Evolutionary conservation across 2,888 invertebrate genomes (phyloP), one percentile per base, ranked within the genome.

Genomic region (Tromatobia lineatoria): DNA sequence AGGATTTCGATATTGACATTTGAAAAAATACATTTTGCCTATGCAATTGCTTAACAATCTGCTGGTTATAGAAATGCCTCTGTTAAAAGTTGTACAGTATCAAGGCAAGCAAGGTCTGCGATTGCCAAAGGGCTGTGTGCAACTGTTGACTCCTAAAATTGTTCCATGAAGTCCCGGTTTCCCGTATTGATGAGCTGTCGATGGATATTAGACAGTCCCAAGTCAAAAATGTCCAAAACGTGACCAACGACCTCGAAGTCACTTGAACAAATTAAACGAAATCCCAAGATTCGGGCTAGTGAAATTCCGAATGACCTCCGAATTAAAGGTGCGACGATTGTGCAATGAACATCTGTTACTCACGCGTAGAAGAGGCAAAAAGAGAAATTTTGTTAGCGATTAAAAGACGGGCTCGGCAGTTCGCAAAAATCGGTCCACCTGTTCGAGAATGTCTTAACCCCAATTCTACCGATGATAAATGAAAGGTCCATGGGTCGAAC

Each of bases 391-490:
- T 20, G 23, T 38, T 38, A 18, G 38, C 64, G 38, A 64, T 34
- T 20, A 20, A 64, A 20, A 64, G 18, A 64, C 18, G 38, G 18
- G 64, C 15, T 38, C 38, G 38, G 18, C 13, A 42, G 64, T 20
- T 64, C 38, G 18, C n/a, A 64, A 42, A 64, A 34, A 18, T 38
- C 38, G 64, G 38, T 38, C 64, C 38, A 64, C 64, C 64, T 64
- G 64, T 64, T 20, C 38, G 10, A n/a, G n/a, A 67, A 74, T 57
- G 42, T 67, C 73, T 74, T 74, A 80, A 73, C 73, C 80, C 71
- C 80, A 66, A 74, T 80, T 74, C 47, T 54, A 4, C 13, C 8
- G 11, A 23, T 67, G 20, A 67, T 71, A 38, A 67, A 73, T 73
- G 54, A 70, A 42, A 57, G 66, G 38, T 47, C 18, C 18, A 61